Base-by-base conservation (phyloP, 2,113 vertebrate genomes). In the Eidolon helvum region DNA sequence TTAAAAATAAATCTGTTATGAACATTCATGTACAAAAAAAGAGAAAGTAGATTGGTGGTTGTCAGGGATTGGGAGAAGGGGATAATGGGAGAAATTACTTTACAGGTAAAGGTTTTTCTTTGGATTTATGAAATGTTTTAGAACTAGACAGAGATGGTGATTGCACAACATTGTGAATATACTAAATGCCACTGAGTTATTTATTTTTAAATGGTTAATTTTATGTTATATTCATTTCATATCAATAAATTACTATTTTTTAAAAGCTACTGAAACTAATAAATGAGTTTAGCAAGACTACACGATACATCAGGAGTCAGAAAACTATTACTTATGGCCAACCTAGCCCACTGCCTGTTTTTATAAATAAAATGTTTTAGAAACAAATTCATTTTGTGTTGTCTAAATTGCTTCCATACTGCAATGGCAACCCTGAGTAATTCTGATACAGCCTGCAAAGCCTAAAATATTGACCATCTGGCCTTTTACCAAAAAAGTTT, bases 181-280 rank as follows among this genome's bases (percentile, higher is more conserved):
- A 21, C 61, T 59, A 77, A 59, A 61, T 61, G 11, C 50, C 50
- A 86, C 35, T 22, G 2, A 78, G 14, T 78, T 84, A 15, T 61
- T 69, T 35, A 21, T 40, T 91, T 90, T 93, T 90, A 43, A 95
- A 40, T 43, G 26, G 50, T 87, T 93, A 38, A 45, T 43, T 96
- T 77, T 85, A 50, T 50, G 18, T 82, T 82, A 40, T n/a, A 74
- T 69, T 66, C 87, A 53, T 83, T 90, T 93, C 12, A 83, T 12
- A 7, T 94, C 55, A 87, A 82, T 40, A 68, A 75, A 80, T 63
- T 77, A 40, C 65, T 14, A 45, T 82, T 71, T 87, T 89, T 79
- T 24, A 22, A 80, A 78, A 63, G 43, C 22, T 65, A 50, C 18
- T 14, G 26, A 5, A 80, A 74, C 15, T 77, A 68, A 35, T 40